Evolutionary conservation across 2,888 invertebrate species (phyloP).

Genomic region (Perdita meconis): DNA sequence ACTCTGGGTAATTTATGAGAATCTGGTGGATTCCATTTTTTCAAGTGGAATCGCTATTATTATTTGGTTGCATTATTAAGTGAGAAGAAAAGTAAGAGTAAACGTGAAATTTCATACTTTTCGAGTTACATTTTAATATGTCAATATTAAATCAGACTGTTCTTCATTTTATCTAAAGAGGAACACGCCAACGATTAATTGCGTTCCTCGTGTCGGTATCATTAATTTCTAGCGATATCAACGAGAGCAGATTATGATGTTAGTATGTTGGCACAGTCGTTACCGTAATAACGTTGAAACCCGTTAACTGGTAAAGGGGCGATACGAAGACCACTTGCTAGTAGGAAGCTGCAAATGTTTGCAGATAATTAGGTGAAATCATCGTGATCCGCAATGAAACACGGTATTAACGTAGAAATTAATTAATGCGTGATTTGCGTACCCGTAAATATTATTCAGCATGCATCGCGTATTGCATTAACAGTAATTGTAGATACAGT

Average conservation of each 20-base stretch:
- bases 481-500: not conserved
- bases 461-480: not conserved
- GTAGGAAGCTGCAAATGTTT: conserved; percentile 33
- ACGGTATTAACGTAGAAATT: conserved; percentile 29
- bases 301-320: not conserved
- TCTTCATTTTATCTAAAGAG: not conserved
- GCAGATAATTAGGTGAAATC: conserved; percentile 43
- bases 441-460: conserved; percentile 27
- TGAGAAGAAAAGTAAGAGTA: too few species aligned
- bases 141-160: not conserved
- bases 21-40: too few species aligned
- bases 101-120: too few species aligned
- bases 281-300: conserved; percentile 42
- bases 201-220: conserved; percentile 9
- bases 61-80: too few species aligned
- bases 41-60: too few species aligned
- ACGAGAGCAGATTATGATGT: conserved; percentile 42
- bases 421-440: conserved; percentile 17
- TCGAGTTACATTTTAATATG: too few species aligned
- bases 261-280: conserved; percentile 36
- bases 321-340: conserved; percentile 31
- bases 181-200: conserved; percentile 11
- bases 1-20: too few species aligned
- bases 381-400: conserved; percentile 36
- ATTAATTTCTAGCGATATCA: conserved; percentile 12